Base-by-base conservation (phyloP, 2,113 vertebrate genomes). In the Pantherophis guttatus region DNA sequence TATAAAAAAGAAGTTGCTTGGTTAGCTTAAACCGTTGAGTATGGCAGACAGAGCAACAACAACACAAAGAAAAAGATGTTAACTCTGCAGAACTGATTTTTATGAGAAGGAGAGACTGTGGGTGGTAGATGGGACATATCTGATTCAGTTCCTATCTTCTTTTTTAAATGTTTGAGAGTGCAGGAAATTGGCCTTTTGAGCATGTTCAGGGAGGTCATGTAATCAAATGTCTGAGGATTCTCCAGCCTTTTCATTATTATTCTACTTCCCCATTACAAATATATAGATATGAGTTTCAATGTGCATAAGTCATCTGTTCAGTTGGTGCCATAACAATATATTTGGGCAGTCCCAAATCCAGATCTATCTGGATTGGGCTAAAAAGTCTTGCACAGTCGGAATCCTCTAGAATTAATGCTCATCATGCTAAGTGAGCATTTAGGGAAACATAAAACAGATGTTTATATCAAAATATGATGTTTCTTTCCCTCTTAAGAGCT, bases 381-480 rank as follows among this genome's bases (percentile, higher is more conserved):
- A 88, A 88, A 87, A 87, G 89, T 5, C 24, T 91, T 93, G 94
- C 88, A 93, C 70, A 92, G 85, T 96, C 95, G 44, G 93, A 97
- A 97, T 96, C 95, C 95, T 95, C 92, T 97, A 93, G 95, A 94
- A 95, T 97, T 97, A 96, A 97, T 93, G 95, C 96, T 95, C 94
- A 96, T 95, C 94, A 96, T 96, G 87, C 92, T 91, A 95, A 96
- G 39, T 89, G 94, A 92, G 95, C 93, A 95, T 96, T 97, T 96
- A 97, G 95, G 93, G 96, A 97, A 98, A 97, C 95, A 96, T 95
- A 95, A 97, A 97, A 96, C 95, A 98, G 96, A 97, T 97, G 96
- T 97, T 94, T 94, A n/a, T 97, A 97, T 97, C 96, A 97, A 97
- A 97, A 97, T 96, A 95, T 94, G 90, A 70, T 96, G 93, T 95